Evolutionary conservation across 2,113 vertebrate species (phyloP), one percentile per base, ranked within the genome.

Genomic region (Psophia crepitans): DNA sequence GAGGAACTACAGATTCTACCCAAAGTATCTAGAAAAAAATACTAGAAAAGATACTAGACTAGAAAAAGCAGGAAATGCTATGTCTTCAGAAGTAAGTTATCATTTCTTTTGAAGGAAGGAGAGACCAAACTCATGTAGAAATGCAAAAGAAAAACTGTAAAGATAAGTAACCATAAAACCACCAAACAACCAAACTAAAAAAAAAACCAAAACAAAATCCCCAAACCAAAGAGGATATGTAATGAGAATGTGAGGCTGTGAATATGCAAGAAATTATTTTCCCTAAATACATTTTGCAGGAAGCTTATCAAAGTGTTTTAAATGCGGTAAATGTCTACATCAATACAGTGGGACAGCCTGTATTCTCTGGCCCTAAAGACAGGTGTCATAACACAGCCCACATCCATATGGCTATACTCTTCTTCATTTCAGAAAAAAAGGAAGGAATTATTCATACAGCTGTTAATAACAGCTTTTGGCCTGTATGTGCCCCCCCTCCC

Each of bases 401-500:
- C 37, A 32, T n/a, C 26, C 11, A 3, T 35, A 35, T n/a, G 14
- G 2, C 18, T 23, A n/a, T n/a, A 49, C 1, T 3, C 8, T 33
- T 76, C 83, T 68, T 44, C 24, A 20, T 48, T 48, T n/a, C 21
- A 58, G 28, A 73, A 54, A 60, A 49, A 60, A 92, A 15, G 3
- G 3, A 64, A 69, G 2, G 8, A 24, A 56, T 57, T 58, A 28
- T 84, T 87, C 39, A 56, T 30, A 41, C 8, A 4, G 2, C 2
- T 64, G 5, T 33, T 49, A 73, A 33, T 17, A 77, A 51, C 4
- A 87, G 8, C 14, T 56, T 8, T 68, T 68, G 27, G 41, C 27
- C 17, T 39, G 3, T 37, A 2, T 26, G 5, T 73, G 12, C 1
- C 9, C 26, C 2, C 7, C 26, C 17, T 15, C 8, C 9, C 14